A percentile compares a stretch with the other conserved stretches of the same genome.
phyloP scores from a whole-genome alignment of 2,888 invertebrate species.

The Metacarcinus magister region DNA sequence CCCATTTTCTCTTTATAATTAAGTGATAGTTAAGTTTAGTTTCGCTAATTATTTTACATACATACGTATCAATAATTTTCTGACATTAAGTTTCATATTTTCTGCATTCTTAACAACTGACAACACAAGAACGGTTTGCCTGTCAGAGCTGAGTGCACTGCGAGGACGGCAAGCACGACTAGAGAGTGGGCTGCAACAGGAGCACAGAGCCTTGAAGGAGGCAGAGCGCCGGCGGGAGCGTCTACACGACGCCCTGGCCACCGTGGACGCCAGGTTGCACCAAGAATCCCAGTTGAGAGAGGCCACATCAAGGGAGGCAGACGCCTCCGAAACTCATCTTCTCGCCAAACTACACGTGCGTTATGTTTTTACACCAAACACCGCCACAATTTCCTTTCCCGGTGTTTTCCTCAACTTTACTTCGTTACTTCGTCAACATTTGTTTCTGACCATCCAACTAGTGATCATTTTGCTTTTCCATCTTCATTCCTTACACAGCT shows the following conservation, averaged over 20 bases:
- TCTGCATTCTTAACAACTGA: background rate
- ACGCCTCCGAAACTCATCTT: conserved; percentile 54
- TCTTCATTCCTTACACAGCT: background rate
- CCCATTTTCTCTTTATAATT: background rate
- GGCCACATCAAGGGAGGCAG: conserved; percentile 62
- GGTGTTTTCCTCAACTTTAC: background rate
- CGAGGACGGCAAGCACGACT: conserved; percentile 64
- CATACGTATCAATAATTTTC: background rate
- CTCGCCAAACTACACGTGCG: conserved; percentile 71
- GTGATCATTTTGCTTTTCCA: background rate
- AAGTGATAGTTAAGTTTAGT: background rate
- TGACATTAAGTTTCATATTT: background rate
- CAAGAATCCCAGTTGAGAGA: conserved; percentile 69
- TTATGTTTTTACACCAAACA: background rate
- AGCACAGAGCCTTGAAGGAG: conserved; percentile 62
- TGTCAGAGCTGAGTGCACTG: conserved; percentile 67
- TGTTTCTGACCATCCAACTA: background rate
- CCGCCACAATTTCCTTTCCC: background rate
- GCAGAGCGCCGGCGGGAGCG: conserved; percentile 62
- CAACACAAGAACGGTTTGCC: background rate
- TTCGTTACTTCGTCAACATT: background rate
- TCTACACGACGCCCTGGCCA: conserved; percentile 70
- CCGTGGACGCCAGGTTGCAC: conserved; percentile 72
- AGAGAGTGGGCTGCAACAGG: conserved; percentile 65
- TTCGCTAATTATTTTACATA: background rate